A percentile compares a stretch with the other conserved stretches of the same genome.
These are phyloP conservation scores for Bombus waltoni DNA, from an alignment of 1,140 invertebrate species.

Conservation along the genomic window DNA sequence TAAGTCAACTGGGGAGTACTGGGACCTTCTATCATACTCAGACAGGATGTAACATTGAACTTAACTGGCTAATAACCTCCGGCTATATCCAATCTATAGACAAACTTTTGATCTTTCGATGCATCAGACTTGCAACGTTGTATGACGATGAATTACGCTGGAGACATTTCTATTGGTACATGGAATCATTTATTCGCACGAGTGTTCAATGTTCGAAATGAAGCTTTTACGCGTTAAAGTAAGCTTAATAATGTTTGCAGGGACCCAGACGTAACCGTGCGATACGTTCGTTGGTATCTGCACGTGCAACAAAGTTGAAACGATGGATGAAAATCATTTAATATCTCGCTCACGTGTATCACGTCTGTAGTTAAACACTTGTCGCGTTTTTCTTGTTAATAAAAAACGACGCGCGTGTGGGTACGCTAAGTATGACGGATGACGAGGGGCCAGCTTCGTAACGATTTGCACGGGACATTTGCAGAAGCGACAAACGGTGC, in stretches of 20 bases:
- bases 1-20: conserved; percentile 52
- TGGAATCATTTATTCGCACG: neutral
- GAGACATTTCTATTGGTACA: too few species aligned
- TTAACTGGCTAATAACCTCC: conserved; percentile 78
- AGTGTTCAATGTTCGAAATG: neutral
- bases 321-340: too few species aligned
- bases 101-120: conserved; percentile 24
- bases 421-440: conserved; percentile 24
- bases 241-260: neutral
- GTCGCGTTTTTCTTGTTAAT: conserved; percentile 33
- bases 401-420: conserved; percentile 18
- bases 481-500: conserved; percentile 1
- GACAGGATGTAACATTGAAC: conserved; percentile 79
- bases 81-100: conserved; percentile 61
- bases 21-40: conserved; percentile 66
- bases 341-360: neutral
- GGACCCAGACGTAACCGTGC: neutral
- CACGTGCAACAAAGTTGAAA: neutral
- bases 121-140: neutral
- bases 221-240: neutral
- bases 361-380: conserved; percentile 22
- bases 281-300: neutral
- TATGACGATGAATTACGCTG: neutral
- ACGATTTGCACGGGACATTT: conserved; percentile 33
- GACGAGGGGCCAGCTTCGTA: conserved; percentile 30